Evolutionary conservation across 2,797 vertebrate species (phyloP), one percentile per base, ranked within the genome.

Genomic region (Mormyrops attenuatus): DNA sequence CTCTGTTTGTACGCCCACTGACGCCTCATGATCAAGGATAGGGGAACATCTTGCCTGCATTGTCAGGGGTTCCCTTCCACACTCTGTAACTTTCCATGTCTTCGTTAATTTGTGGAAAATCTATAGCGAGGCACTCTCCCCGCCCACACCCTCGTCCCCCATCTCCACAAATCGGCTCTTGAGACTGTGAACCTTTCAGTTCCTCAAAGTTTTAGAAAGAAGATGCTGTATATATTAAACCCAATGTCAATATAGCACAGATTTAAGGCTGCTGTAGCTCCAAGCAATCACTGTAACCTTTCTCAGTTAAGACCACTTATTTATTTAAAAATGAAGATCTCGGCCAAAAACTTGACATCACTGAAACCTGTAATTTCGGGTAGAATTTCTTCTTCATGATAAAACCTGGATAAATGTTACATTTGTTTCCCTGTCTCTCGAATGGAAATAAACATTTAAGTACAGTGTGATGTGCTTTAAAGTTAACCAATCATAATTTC

Each of bases 31-130:
- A 93, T 92, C 90, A 91, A 92, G 92, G 92, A 93, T 69, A 91
- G 93, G 93, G 92, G 93, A 95, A 92, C 91, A 91, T 89, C 91
- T 93, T 91, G 91, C 93, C 94, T 94, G 94, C 94, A 90, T 93
- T 92, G 91, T 90, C 88, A 92, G 94, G 95, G 93, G 91, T 94
- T 93, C 94, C 87, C 88, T 92, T 90, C 92, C 93, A 92, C 90
- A 90, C 92, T 91, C 89, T 44, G 55, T 85, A 89, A 87, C 82
- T 88, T 89, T 85, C 91, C 91, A 93, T 88, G 92, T 93, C 92
- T 94, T 94, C 92, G 93, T 95, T 95, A 94, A 95, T 96, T 95
- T 94, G 94, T 94, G 90, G 93, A 95, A 95, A 95, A 96, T 95
- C 95, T 94, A 95, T 95, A 95, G 93, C 89, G 90, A 95, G 93